Percentiles rank a stretch among this genome's conserved stretches.
Evolutionary conservation across 2,888 invertebrate species (phyloP).

Genomic region (Aplocera efformata): DNA sequence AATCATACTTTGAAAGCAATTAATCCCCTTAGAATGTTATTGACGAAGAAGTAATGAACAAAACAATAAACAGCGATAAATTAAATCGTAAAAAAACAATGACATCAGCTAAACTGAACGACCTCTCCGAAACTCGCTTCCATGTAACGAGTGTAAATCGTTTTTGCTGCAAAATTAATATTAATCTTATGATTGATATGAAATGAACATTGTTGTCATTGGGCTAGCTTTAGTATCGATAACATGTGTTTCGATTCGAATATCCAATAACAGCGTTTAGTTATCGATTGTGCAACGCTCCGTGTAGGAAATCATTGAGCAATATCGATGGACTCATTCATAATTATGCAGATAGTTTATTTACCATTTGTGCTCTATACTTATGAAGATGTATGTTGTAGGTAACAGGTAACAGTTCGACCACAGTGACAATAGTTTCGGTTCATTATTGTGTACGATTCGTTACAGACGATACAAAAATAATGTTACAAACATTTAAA

Average conservation of each 20-base stretch:
- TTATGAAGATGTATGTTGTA: no score
- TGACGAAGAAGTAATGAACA: background rate
- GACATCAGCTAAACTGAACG: constrained; percentile 16
- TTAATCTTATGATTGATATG: no score
- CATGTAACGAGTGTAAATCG: background rate
- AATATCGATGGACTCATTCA: constrained; percentile 5
- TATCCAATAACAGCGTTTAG: background rate
- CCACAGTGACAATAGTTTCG: no score
- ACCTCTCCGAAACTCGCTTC: constrained; percentile 7
- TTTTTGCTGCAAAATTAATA: constrained; percentile 2
- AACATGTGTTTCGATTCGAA: background rate
- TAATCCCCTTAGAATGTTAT: constrained; percentile 5
- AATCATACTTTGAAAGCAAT: constrained; percentile 4
- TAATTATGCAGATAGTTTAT: background rate
- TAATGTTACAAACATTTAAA: no score
- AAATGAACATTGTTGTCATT: background rate
- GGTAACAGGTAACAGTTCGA: background rate
- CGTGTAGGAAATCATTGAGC: constrained; percentile 10
- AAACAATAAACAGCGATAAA: constrained; percentile 4
- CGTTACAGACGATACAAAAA: no score
- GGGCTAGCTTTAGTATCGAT: background rate
- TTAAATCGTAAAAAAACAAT: constrained; percentile 27
- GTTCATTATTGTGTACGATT: no score
- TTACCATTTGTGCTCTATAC: no score
- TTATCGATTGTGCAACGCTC: constrained; percentile 9